Base-by-base conservation (phyloP, 2,113 vertebrate species). In the Nettapus auritus region DNA sequence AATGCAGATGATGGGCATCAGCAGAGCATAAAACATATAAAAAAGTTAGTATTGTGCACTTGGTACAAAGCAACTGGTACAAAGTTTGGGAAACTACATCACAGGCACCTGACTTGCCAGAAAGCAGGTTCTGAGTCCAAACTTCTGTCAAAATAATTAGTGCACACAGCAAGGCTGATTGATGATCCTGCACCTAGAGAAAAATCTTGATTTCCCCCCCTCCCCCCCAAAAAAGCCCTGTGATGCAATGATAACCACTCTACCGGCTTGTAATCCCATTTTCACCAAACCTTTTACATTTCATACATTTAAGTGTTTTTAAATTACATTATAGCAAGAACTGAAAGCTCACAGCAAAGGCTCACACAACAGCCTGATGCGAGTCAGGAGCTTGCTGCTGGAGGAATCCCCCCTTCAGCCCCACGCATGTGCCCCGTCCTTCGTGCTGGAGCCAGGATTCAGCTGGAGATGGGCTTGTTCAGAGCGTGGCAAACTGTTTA, bases 381-480 rank as follows among this genome's bases (percentile, higher is more conserved):
- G 8, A 53, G 46, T 53, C 77, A 89, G 5, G 1, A 0, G 1
- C 20, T 8, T 59, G 23, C 31, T 75, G 42, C n/a, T 67, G 18
- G 15, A 82, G 82, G 42, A 86, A 62, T 1, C 9, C 12, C n/a
- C 34, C 9, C 38, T 55, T 73, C 40, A n/a, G 6, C 6, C 17
- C 8, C 13, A 66, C 4, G n/a, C 34, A 28, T 6, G 34, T 5
- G 1, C 2, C 59, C 46, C 9, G 6, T 29, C 34, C 71, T 46
- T 26, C 7, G 46, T 0, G 0, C 11, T 57, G 19, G 11, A 57
- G 20, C 9, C 11, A 2, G 19, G 74, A 40, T 82, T 70, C 52
- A 59, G 16, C 55, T 6, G 18, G 11, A 71, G n/a, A 82, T 13
- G 13, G 67, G 56, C 11, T 85, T 82, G 25, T 19, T 66, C 46